phyloP scores from a whole-genome alignment of 2,888 invertebrate species.

The Tetragonisca angustula region DNA sequence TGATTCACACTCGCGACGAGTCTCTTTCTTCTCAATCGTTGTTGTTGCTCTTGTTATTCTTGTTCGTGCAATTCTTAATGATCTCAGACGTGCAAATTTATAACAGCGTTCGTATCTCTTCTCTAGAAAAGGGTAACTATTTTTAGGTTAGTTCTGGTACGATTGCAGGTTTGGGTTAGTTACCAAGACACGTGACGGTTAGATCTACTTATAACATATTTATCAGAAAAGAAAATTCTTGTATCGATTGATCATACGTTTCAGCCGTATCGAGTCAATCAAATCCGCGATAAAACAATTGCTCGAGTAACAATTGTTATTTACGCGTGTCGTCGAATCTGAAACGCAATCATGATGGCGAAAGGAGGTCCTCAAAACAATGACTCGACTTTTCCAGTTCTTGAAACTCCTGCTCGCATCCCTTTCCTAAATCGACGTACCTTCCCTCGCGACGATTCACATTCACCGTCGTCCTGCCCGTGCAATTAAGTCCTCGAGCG shows the following conservation, averaged over 20 bases:
- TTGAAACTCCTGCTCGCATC: not conserved
- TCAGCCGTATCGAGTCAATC: too few relatives aligned
- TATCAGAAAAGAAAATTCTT: too few relatives aligned
- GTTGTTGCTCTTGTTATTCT: not conserved
- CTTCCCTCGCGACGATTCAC: not conserved
- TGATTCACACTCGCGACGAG: not conserved
- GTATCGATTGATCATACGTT: not conserved
- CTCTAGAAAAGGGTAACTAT: too few relatives aligned
- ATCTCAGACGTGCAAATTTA: too few relatives aligned
- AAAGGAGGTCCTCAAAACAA: not conserved
- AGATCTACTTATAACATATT: too few relatives aligned
- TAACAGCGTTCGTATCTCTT: too few relatives aligned
- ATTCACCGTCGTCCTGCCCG: not conserved
- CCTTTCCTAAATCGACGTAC: not conserved
- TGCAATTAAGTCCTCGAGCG: slow-evolving; percentile 16
- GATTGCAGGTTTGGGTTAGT: too few relatives aligned
- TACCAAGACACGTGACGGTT: too few relatives aligned
- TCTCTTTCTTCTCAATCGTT: too few relatives aligned
- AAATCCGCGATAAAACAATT: not conserved
- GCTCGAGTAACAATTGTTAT: not conserved
- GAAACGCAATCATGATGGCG: not conserved
- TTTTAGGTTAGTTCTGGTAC: too few relatives aligned
- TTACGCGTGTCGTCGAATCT: too few relatives aligned
- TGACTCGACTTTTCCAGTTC: not conserved
- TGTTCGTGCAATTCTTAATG: too few relatives aligned